phyloP scores from a whole-genome alignment of 1,140 invertebrate genomes.

The Pachypsylla venusta region DNA sequence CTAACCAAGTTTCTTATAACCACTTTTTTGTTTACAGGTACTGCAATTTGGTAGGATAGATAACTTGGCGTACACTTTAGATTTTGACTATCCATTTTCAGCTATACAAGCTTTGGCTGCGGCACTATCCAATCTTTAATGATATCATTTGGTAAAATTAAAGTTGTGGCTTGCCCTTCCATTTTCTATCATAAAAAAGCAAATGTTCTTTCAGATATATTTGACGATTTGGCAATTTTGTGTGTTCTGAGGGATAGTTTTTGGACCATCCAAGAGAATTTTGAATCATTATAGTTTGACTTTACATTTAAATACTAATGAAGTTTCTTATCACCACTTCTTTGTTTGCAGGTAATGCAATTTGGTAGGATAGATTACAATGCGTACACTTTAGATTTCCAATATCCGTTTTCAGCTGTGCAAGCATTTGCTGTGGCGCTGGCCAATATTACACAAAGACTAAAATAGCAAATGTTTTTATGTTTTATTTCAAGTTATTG shows the following conservation, averaged over 20 bases:
- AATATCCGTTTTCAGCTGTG: constrained; percentile 94
- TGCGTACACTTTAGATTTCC: constrained; percentile 96
- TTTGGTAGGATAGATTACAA: constrained; percentile 97
- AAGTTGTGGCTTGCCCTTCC: no score
- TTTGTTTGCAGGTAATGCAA: constrained; percentile 79
- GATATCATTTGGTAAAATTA: no score
- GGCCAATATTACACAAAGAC: constrained; percentile 94
- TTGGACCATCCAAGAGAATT: no score
- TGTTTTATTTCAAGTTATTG: no score
- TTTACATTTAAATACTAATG: no score
- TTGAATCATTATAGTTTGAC: no score
- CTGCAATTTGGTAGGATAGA: constrained; percentile 99
- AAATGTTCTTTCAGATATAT: no score
- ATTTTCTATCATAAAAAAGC: no score
- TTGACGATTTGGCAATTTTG: no score
- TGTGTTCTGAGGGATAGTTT: no score
- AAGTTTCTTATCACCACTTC: no score
- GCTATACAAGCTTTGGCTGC: constrained; percentile 96
- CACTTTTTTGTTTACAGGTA: constrained; percentile 57
- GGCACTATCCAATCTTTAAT: constrained; percentile 91
- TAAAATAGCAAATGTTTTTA: constrained; percentile 67
- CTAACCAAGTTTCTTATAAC: no score
- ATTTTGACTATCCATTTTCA: constrained; percentile 98
- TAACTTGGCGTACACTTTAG: constrained; percentile 93
- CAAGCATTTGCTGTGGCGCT: constrained; percentile 97